phyloP scores from a whole-genome alignment of 2,113 vertebrate species.

The Mesembrinibis cayennensis region DNA sequence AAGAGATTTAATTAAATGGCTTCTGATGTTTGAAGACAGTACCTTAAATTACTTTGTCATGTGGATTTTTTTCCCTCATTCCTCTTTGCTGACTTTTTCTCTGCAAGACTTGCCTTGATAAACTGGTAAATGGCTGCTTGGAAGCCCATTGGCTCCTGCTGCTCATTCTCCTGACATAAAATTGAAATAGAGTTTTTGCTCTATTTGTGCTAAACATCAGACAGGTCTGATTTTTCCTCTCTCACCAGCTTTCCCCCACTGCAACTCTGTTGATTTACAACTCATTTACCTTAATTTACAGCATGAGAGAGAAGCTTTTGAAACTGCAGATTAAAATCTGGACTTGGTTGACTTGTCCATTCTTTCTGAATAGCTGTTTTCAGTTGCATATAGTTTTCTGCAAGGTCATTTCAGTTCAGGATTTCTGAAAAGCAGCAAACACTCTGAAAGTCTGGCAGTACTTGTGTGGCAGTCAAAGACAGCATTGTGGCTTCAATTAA shows the following conservation, averaged over 20 bases:
- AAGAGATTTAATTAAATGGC: not conserved
- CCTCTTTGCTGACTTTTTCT: not conserved
- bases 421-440: constrained; percentile 12
- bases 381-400: not conserved
- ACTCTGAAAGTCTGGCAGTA: not conserved
- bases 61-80: not conserved
- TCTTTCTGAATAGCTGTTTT: constrained; percentile 33
- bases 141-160: not conserved
- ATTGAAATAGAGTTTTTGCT: not conserved
- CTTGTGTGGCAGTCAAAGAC: constrained; percentile 8
- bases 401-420: constrained; percentile 8
- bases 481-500: not conserved
- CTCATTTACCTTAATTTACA: not conserved
- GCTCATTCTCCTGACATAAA: not conserved
- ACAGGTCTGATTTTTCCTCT: not conserved
- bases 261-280: not conserved
- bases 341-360: not conserved
- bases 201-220: not conserved
- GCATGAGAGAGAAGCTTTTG: constrained; percentile 5
- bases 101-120: not conserved
- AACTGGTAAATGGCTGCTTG: not conserved
- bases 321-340: not conserved
- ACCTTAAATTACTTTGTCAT: not conserved
- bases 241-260: not conserved
- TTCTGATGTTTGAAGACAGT: not conserved